Base-by-base conservation (phyloP, 2,113 vertebrate genomes). In the Fregata magnificens region DNA sequence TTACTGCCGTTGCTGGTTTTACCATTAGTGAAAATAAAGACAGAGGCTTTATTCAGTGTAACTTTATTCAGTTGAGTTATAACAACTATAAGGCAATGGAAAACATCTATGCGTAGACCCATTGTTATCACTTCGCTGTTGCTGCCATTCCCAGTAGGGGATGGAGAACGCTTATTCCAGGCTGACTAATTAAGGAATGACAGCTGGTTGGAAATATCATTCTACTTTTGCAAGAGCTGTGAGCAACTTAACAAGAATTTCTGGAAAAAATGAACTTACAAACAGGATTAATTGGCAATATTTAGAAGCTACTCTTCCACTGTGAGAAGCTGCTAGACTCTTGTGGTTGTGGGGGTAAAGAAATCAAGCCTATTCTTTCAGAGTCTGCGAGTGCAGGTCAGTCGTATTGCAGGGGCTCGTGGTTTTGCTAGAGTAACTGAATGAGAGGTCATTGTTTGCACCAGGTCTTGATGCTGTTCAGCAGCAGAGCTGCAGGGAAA, bases 171-270 rank as follows among this genome's bases (percentile, higher is more conserved):
- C 59, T 95, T 86, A 73, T 82, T 94, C 77, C 59, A 31, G 89
- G 80, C 80, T 82, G 88, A 55, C 95, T 96, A 89, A 96, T 96
- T 94, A 89, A 88, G 77, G 81, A 86, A 34, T 82, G 83, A 84
- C 91, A 94, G 91, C 91, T 96, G 91, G n/a, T 47, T 86, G 78
- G 89, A 96, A 93, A 93, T 84, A 93, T 56, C 38, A 28, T 79
- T 87, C 70, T 47, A 18, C 85, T 95, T 90, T 86, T 85, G 82
- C 84, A 91, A 90, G 93, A 93, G 78, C 90, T 52, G 20, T 88
- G 93, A 94, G 87, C 85, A 90, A 31, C 78, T 93, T 90, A 24
- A 69, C 70, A 76, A 80, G 93, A 94, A 96, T 94, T 86, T 91
- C 82, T 87, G 83, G 38, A 62, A 90, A 38, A 93, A 91, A 58